phyloP scores from a whole-genome alignment of 2,888 invertebrate species.

The Bellardia bayeri region DNA sequence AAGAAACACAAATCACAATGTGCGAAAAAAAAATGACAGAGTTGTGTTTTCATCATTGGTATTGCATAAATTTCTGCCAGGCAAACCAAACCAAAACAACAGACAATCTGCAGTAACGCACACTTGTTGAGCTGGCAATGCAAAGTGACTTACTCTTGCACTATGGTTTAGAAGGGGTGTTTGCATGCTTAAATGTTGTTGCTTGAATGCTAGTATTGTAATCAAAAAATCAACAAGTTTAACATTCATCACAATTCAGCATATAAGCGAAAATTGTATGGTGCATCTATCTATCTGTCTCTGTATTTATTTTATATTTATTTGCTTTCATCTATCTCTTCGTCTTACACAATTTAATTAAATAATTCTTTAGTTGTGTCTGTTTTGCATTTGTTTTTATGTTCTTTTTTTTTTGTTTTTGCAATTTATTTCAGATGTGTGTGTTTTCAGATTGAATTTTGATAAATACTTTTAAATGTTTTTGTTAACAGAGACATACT shows the following conservation, averaged over 20 bases:
- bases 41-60: conserved; percentile 43
- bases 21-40: conserved; percentile 55
- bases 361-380: conserved; percentile 47
- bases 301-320: conserved; percentile 12
- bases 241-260: conserved; percentile 29
- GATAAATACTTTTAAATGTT: conserved; percentile 66
- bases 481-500: conserved; percentile 46
- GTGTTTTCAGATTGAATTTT: conserved; percentile 52
- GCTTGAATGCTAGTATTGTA: conserved; percentile 58
- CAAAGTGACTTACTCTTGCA: not conserved
- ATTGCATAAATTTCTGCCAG: conserved; percentile 54
- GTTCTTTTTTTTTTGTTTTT: not conserved
- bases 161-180: not conserved
- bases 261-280: not conserved
- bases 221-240: conserved; percentile 65
- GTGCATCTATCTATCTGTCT: conserved; percentile 14
- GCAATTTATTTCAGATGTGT: conserved; percentile 1
- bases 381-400: not conserved
- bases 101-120: conserved; percentile 24
- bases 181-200: conserved; percentile 4
- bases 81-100: not conserved
- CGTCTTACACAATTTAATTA: conserved; percentile 53
- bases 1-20: conserved; percentile 42
- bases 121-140: conserved; percentile 65
- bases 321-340: not conserved